phyloP scores from a whole-genome alignment of 2,888 invertebrate genomes.

The Drosophila cognata region DNA sequence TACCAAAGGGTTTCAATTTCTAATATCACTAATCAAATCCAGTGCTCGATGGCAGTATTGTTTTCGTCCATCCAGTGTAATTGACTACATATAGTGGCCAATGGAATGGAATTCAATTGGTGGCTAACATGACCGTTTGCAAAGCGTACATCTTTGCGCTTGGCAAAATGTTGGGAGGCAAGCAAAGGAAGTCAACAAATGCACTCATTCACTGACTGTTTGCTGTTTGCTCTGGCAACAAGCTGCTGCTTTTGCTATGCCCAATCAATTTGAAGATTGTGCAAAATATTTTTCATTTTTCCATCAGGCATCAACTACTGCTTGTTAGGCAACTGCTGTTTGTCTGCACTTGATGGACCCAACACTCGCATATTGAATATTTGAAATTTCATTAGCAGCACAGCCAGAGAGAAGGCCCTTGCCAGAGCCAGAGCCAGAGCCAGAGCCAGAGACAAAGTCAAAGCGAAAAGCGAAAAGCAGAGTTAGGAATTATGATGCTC shows the following conservation, averaged over 20 bases:
- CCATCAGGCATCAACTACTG: slow-evolving; percentile 31
- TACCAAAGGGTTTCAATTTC: background rate
- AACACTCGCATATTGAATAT: slow-evolving; percentile 60
- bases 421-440: slow-evolving; percentile 32
- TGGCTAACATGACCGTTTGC: background rate
- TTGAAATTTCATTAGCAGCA: slow-evolving; percentile 60
- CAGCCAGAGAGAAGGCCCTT: slow-evolving; percentile 28
- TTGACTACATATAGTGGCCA: slow-evolving; percentile 35
- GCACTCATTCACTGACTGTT: slow-evolving; percentile 8
- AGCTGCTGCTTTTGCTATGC: background rate
- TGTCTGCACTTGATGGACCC: slow-evolving; percentile 15
- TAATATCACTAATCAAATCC: background rate
- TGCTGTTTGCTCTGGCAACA: slow-evolving; percentile 16
- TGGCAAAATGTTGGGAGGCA: slow-evolving; percentile 21
- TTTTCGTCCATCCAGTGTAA: background rate
- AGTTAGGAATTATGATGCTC: slow-evolving; percentile 48
- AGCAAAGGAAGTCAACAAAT: slow-evolving; percentile 39
- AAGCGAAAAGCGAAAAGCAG: background rate
- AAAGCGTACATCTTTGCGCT: slow-evolving; percentile 17
- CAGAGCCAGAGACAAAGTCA: slow-evolving; percentile 6
- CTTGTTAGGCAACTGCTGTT: slow-evolving; percentile 12
- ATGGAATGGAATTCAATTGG: slow-evolving; percentile 9
- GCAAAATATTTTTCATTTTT: slow-evolving; percentile 37
- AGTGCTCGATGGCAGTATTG: slow-evolving; percentile 3
- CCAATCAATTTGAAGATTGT: slow-evolving; percentile 14